Conservation (phyloP, 2,797 vertebrate genomes). For the Falco berigora region DNA sequence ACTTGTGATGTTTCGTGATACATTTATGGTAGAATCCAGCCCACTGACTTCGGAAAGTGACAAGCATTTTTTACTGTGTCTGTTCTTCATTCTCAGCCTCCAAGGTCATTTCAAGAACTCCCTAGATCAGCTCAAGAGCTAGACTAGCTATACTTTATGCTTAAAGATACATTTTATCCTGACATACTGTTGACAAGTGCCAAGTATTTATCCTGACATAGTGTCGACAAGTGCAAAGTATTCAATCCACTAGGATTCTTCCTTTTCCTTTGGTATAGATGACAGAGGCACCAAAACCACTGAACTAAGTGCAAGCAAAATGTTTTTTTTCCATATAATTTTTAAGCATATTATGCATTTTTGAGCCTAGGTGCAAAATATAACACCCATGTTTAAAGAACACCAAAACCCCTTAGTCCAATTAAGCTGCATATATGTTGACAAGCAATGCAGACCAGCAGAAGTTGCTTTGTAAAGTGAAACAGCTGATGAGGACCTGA, state of each 20-base stretch:
- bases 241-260: background rate
- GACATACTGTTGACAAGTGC: background rate
- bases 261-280: background rate
- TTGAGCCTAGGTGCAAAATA: background rate
- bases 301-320: background rate
- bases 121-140: background rate
- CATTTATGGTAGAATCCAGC: background rate
- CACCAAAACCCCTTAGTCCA: background rate
- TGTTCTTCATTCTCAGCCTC: background rate
- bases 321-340: background rate
- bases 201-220: background rate
- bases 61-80: background rate
- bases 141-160: background rate
- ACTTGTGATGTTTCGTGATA: background rate
- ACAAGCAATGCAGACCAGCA: background rate
- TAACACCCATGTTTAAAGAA: background rate
- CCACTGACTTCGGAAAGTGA: background rate
- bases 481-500: background rate
- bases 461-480: background rate
- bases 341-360: background rate
- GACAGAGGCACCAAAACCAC: background rate
- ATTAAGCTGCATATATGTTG: background rate
- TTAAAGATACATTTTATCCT: background rate
- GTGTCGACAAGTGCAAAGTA: background rate
- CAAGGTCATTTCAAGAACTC: slow-evolving; percentile 27